Conservation (phyloP, 2,113 vertebrate species). For the Corythaeola cristata region DNA sequence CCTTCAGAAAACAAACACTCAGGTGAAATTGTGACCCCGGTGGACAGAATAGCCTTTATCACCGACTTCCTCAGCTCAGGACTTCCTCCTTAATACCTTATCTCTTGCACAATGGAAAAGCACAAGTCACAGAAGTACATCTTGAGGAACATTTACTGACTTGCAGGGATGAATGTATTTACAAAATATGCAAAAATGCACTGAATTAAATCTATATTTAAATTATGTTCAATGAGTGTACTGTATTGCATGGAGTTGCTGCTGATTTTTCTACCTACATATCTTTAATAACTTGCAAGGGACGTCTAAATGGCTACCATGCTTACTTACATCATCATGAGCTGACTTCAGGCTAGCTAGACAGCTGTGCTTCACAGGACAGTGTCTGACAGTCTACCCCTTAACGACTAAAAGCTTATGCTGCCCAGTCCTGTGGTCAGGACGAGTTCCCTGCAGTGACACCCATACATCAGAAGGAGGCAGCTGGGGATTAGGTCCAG, state of each 20-base stretch:
- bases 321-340: neutral
- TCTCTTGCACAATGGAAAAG: neutral
- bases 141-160: neutral
- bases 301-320: neutral
- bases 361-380: neutral
- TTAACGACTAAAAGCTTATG: neutral
- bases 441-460: fast-evolving
- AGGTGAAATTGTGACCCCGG: constrained; percentile 34
- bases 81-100: constrained; percentile 18
- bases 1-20: constrained; percentile 28
- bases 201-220: neutral
- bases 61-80: neutral
- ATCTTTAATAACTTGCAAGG: neutral
- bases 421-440: neutral
- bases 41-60: constrained; percentile 13
- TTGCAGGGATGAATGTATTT: neutral
- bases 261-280: neutral
- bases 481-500: neutral
- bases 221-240: neutral
- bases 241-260: neutral
- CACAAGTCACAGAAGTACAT: neutral
- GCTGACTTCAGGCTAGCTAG: neutral
- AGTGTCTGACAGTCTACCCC: neutral
- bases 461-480: neutral
- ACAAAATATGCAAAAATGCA: neutral